Evolutionary conservation across 2,888 invertebrate genomes (phyloP).

Genomic region (Anagyrus pseudococci): DNA sequence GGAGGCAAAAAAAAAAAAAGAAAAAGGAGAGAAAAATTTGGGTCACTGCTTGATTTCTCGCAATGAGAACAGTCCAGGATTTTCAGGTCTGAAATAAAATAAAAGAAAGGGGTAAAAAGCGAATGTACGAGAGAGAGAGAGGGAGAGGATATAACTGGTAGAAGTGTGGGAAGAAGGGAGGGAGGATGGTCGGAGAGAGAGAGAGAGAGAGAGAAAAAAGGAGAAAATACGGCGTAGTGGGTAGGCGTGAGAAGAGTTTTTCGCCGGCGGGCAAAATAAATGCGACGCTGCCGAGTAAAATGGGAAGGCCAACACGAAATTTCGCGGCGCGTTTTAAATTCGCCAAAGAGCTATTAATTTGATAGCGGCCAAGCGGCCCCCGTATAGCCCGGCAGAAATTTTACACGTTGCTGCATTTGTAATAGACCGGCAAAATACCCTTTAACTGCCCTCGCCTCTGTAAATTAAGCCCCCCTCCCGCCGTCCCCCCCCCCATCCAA

Average conservation of each 20-base stretch:
- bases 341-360: slow-evolving; percentile 19
- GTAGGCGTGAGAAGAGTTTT: too few relatives aligned
- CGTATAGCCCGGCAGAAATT: not conserved
- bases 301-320: not conserved
- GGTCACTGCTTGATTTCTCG: slow-evolving; percentile 15
- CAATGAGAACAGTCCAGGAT: slow-evolving; percentile 1
- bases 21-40: not conserved
- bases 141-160: too few relatives aligned
- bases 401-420: slow-evolving; percentile 20
- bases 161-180: too few relatives aligned
- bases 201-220: not conserved
- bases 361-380: not conserved
- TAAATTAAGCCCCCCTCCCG: slow-evolving; percentile 7
- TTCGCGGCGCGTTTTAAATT: slow-evolving; percentile 25
- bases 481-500: too few relatives aligned
- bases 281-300: not conserved
- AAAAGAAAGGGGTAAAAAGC: slow-evolving; percentile 6
- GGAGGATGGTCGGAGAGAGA: not conserved
- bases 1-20: too few relatives aligned
- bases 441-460: slow-evolving; percentile 8
- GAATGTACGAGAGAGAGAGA: not conserved
- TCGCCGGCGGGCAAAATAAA: slow-evolving; percentile 1
- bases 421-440: slow-evolving; percentile 23
- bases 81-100: slow-evolving; percentile 19
- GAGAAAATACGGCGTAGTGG: not conserved